Base-by-base conservation (phyloP, 1,140 invertebrate genomes). In the Brachionus rotundiformis region DNA sequence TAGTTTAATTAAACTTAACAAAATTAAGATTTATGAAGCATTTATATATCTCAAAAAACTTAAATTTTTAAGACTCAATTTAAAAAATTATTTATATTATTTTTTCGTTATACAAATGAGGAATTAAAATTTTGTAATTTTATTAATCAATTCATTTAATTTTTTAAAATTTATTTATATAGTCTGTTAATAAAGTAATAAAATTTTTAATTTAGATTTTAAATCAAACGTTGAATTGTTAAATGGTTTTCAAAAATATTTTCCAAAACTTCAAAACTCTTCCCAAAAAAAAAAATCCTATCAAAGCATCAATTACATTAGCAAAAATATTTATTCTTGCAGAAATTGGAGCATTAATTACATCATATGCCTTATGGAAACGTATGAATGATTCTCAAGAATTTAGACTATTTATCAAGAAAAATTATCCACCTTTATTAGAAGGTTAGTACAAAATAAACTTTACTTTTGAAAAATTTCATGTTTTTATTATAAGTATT, bases 361-460 rank as follows among this genome's bases (percentile, higher is more conserved):
- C 11, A 11, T 47, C 39, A 11, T 77, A 77, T 23, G 10, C n/a
- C 10, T 11, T 77, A 16, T 77, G 75, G 75, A 77, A 77, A 59
- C 75, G 75, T 31, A 77, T 77, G 75, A 77, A 77, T 36, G 49
- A 49, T 77, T 77, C 44, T 8, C 75, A 77, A 77, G 75, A 77
- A n/a, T 77, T 77, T 59, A 77, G 75, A 77, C 29, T 77, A n/a
- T 77, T 44, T 16, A 77, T 77, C 41, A 44, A 49, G n/a, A 19
- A 47, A n/a, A 77, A 77, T 33, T 77, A 33, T 77, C 75, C 75
- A 31, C 16, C 49, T 13, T 16, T 77, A n/a, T 16, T 77, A 16
- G 75, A 77, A 77, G 75, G 75, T 77, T 7, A 47, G 31, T 49
- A 3, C 75, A 77, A 59, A 59, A 59, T 25, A 59, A 23, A 23